These are phyloP conservation scores for Tetragnatha versicolor DNA, from an alignment of 1,140 invertebrate species.

Conservation along the genomic window DNA sequence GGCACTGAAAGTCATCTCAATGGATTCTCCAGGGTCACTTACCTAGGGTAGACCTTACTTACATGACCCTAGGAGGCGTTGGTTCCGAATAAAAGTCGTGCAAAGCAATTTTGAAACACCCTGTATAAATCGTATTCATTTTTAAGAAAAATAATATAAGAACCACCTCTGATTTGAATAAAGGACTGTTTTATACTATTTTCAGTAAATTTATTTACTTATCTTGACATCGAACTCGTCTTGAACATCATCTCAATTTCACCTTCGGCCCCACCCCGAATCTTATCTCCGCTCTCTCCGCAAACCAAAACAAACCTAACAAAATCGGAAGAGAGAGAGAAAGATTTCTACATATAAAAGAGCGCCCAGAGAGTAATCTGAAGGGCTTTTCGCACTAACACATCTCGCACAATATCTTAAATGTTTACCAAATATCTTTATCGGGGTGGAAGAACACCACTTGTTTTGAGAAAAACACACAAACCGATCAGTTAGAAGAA, in stretches of 20 bases:
- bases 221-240: neutral
- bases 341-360: neutral
- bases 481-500: too few species aligned
- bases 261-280: conserved; percentile 22
- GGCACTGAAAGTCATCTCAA: too few species aligned
- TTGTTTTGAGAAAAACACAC: conserved; percentile 8
- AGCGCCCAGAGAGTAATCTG: neutral
- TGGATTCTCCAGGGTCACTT: too few species aligned
- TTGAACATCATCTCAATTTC: conserved; percentile 15
- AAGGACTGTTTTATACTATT: too few species aligned
- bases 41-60: too few species aligned
- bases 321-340: neutral
- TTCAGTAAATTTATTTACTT: neutral
- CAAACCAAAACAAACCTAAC: conserved; percentile 1
- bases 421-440: conserved; percentile 41
- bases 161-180: too few species aligned
- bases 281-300: neutral
- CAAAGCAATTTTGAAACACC: too few species aligned
- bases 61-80: too few species aligned
- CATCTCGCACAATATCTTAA: conserved; percentile 33
- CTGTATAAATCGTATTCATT: too few species aligned
- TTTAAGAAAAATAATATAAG: too few species aligned
- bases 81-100: too few species aligned
- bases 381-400: conserved; percentile 30
- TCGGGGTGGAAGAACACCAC: conserved; percentile 4